Base-by-base conservation (phyloP, 2,797 vertebrate species). In the Cuniculus paca region DNA sequence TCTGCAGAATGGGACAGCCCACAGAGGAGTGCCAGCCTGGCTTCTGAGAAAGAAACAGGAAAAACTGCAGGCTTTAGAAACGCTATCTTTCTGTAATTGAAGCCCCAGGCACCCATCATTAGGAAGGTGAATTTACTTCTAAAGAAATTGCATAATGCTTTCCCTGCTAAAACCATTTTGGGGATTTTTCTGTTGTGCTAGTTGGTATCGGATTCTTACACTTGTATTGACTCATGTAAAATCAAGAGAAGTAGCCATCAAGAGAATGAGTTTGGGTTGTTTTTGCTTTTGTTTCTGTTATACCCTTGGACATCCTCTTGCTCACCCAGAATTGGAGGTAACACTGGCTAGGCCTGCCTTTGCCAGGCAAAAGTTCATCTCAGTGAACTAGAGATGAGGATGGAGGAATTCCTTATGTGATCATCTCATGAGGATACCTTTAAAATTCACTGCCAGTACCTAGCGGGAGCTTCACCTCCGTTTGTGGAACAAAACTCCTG, bases 31-130 rank as follows among this genome's bases (percentile, higher is more conserved):
- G 88, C 90, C 88, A 81, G 54, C 60, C 28, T 75, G 65, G 24
- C 65, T 86, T 60, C 90, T 61, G 50, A 93, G 88, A 78, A 95
- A 74, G 86, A 92, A 95, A 54, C 63, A 90, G 81, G 92, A 97
- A 93, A 87, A 96, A 89, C 61, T 52, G 63, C 45, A 94, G 91
- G 65, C 14, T 70, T 88, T 34, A n/a, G 70, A 96, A 95, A 91
- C 34, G 75, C 79, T 91, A 70, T 88, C 91, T 95, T 84, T 87
- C 94, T 83, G 70, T 95, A 88, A 95, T 90, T 65, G 42, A 78
- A 96, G 82, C 94, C 95, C 70, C 58, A 48, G 58, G 85, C 83
- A 77, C n/a, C 91, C 89, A 94, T 95, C 96, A 95, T 95, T 96
- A 95, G 60, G 48, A 85, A 94, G 79, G 70, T 75, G 60, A 95